Base-by-base conservation (phyloP, 2,113 vertebrate species). In the Pachypanchax playfairii region DNA sequence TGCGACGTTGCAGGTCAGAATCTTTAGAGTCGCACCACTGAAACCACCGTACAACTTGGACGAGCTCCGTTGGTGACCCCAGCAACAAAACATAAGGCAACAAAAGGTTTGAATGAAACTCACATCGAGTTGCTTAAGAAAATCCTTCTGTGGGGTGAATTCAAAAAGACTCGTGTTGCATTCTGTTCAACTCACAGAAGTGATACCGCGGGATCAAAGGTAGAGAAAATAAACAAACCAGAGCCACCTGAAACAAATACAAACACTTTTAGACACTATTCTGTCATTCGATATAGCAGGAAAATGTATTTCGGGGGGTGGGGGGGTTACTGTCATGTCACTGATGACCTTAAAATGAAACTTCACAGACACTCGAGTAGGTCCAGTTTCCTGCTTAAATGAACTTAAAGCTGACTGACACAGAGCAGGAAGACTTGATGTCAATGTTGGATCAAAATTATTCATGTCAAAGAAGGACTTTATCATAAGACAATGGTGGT, bases 61-160 rank as follows among this genome's bases (percentile, higher is more conserved):
- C 41, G 21, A 25, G 52, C 61, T 62, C 57, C 52, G 28, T 33
- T 17, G 49, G 35, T 58, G 55, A 28, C 61, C 20, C 25, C 11
- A 18, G 15, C 44, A 48, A n/a, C 8, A 1, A 36, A 6, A 15
- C 0, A 0, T 39, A 42, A 24, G 20, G 42, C 13, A 47, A 65
- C 17, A 18, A 31, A 53, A 26, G 17, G 8, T n/a, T n/a, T 4
- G 35, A n/a, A 60, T 10, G 6, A 8, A 3, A 5, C 4, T 35
- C 15, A 25, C 5, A 22, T 5, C 3, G 7, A 21, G 7, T 22
- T 8, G 1, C 0, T 1, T 22, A 22, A 17, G 47, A 6, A 24
- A 0, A 28, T 1, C 39, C 20, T 15, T 43, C 8, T 41, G 52
- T 55, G 59, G 18, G 22, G 15, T 5, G 6, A 26, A n/a, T n/a